Evolutionary conservation across 2,888 invertebrate species (phyloP).

Genomic region (Iphiclides podalirius): DNA sequence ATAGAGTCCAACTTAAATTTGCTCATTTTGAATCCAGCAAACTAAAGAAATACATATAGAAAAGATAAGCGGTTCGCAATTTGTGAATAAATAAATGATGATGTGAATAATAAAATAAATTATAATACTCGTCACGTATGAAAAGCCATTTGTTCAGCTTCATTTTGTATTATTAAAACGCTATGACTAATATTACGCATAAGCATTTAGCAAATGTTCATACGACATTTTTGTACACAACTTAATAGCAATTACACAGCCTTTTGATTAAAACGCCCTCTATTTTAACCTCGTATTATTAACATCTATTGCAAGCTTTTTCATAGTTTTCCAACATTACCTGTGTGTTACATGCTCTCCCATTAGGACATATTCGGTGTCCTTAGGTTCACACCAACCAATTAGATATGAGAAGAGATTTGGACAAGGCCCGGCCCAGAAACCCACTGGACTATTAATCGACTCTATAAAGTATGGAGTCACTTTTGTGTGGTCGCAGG

Average conservation of each 20-base stretch:
- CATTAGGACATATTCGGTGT: constrained; percentile 90
- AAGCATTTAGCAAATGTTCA: background rate
- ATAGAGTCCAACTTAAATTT: too few relatives aligned
- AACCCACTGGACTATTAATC: constrained; percentile 88
- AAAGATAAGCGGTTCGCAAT: too few relatives aligned
- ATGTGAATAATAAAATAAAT: background rate
- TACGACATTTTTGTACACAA: background rate
- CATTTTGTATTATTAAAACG: background rate
- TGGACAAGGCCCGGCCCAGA: constrained; percentile 92
- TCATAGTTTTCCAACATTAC: constrained; percentile 58
- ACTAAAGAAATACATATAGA: too few relatives aligned
- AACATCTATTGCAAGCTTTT: too few relatives aligned
- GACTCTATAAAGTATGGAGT: constrained; percentile 95
- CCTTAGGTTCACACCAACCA: constrained; percentile 90
- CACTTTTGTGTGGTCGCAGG: constrained; percentile 94
- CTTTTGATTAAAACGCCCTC: background rate
- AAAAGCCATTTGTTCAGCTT: background rate
- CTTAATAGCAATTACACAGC: too few relatives aligned
- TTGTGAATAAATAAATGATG: too few relatives aligned
- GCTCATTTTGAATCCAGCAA: too few relatives aligned
- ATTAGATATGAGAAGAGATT: constrained; percentile 90
- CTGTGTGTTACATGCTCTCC: constrained; percentile 89
- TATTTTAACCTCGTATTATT: too few relatives aligned
- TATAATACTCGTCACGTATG: background rate
- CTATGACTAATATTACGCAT: background rate